Base-by-base conservation (phyloP, 2,797 vertebrate species). In the Tauraco hartlaubi region DNA sequence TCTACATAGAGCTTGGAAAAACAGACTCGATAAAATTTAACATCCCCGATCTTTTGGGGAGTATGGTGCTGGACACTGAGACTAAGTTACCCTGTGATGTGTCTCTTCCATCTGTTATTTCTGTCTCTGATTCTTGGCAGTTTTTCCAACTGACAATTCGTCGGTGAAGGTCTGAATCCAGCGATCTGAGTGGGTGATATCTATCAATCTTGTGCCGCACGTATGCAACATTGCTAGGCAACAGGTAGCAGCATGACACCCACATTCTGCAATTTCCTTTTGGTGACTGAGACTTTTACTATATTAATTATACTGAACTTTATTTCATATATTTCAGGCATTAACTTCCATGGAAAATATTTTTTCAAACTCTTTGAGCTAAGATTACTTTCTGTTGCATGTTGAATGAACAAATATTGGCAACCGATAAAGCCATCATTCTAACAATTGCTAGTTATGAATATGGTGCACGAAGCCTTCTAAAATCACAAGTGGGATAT, bases 121-220 rank as follows among this genome's bases (percentile, higher is more conserved):
- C 87, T 78, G 66, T 72, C 67, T n/a, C 33, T 43, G 71, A 64
- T 68, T 66, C 76, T 43, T 91, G 88, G 95, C 96, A 94, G 58
- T 78, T 95, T 84, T 90, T 94, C 76, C 48, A 31, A 1, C 69
- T 63, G 93, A 59, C 95, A 97, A 61, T 83, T 92, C 10, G 22
- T 59, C 2, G 20, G 73, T 31, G 92, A 89, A 95, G 96, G 97
- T 97, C 96, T 97, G 97, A 88, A 97, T 97, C 73, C 95, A 96
- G 92, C 58, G 68, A 93, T 97, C 96, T 97, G 97, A 97, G 97
- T 97, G 96, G 97, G 97, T 97, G 97, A 97, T 97, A 97, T 83
- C 96, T 85, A 97, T 97, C 97, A 97, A 97, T 97, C 97, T 97
- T 94, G 66, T 85, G 81, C 95, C 90, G 90, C 94, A 95, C 91